These are phyloP conservation scores for Rhinoptilus africanus DNA, from an alignment of 2,113 vertebrate genomes.

Conservation along the genomic window DNA sequence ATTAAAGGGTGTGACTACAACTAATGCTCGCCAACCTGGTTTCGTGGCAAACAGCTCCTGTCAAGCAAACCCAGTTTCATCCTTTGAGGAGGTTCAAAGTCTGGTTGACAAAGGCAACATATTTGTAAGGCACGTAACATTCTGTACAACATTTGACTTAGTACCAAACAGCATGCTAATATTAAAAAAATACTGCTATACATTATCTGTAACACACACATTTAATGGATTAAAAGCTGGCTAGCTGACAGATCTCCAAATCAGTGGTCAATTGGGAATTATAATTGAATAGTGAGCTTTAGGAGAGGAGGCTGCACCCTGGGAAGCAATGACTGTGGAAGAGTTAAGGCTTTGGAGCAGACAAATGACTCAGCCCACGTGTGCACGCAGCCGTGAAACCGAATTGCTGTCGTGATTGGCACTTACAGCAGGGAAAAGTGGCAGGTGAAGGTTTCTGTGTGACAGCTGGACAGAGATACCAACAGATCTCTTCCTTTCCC, in stretches of 20 bases:
- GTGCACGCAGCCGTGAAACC: not conserved
- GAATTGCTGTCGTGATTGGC: not conserved
- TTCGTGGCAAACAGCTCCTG: not conserved
- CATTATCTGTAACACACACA: not conserved
- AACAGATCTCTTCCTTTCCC: not conserved
- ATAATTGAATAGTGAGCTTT: not conserved
- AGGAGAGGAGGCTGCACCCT: not conserved
- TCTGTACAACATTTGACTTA: not conserved
- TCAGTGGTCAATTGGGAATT: not conserved
- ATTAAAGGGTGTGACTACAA: not conserved
- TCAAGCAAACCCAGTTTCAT: not conserved
- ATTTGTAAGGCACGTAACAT: not conserved
- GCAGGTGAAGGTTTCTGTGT: not conserved
- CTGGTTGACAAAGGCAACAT: not conserved
- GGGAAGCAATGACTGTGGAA: not conserved
- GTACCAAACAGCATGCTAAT: not conserved
- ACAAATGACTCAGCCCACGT: not conserved
- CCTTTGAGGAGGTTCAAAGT: not conserved
- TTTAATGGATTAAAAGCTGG: not conserved
- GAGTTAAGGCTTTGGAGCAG: not conserved
- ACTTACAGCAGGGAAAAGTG: rapidly evolving
- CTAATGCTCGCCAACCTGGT: not conserved
- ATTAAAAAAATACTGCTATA: not conserved
- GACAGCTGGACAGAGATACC: not conserved
- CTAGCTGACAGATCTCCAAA: not conserved